phyloP scores from a whole-genome alignment of 2,113 vertebrate genomes.

The Lasiurus borealis region DNA sequence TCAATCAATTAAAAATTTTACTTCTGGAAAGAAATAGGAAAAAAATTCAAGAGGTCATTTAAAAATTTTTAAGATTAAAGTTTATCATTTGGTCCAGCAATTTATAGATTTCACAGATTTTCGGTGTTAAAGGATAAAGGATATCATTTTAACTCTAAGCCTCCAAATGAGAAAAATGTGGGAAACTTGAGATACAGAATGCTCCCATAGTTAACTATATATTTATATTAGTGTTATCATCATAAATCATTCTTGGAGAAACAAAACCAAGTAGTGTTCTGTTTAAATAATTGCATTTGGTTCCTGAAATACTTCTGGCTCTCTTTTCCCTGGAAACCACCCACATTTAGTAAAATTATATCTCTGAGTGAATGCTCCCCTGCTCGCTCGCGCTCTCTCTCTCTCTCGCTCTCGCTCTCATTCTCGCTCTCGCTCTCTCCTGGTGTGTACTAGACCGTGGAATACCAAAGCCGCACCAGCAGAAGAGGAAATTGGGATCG shows the following conservation, averaged over 20 bases:
- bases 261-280: conserved; percentile 69
- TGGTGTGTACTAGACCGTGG: conserved; percentile 72
- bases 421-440: conserved; percentile 42
- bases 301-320: conserved; percentile 76
- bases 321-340: conserved; percentile 51
- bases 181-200: conserved; percentile 50
- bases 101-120: background rate
- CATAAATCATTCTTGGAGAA: conserved; percentile 85
- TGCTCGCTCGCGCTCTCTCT: background rate
- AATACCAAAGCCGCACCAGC: conserved; percentile 75
- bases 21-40: background rate
- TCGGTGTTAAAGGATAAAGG: background rate
- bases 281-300: conserved; percentile 76
- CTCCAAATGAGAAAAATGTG: conserved; percentile 56
- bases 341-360: conserved; percentile 60
- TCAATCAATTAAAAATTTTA: conserved; percentile 44
- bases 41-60: background rate
- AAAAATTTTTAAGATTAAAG: background rate
- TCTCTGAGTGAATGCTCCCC: background rate
- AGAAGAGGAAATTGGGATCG: conserved; percentile 85
- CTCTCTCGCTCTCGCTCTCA: no score
- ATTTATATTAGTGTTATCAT: conserved; percentile 80
- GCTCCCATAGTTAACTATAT: conserved; percentile 70
- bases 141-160: background rate
- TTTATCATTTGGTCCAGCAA: background rate